Evolutionary conservation across 1,140 invertebrate genomes (phyloP), one percentile per base, ranked within the genome.

Genomic region (Hypothenemus hampei): DNA sequence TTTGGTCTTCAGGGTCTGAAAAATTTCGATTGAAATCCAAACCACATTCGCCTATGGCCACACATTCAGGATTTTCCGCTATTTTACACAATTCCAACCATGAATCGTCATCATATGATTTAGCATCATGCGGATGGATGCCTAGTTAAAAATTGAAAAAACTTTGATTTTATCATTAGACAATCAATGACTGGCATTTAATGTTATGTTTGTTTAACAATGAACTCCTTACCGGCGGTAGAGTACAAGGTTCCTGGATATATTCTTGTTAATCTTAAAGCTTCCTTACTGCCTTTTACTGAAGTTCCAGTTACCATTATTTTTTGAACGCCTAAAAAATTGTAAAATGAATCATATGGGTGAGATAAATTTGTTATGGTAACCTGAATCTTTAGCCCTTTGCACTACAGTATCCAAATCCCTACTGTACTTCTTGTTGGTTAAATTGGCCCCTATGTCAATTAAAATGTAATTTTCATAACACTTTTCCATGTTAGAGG

Each of bases 1-100:
- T 78, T 74, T 97, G 93, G 58, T 86, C 82, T 47, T 85, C 83
- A 6, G 87, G 89, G 59, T 93, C 87, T 6, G 91, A 94, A 72
- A 95, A 96, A 72, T 95, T 91, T 67, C 92, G 83, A 73, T 89
- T 93, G 70, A 93, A 97, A 75, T 97, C 93, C 49, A 97, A 78
- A 11, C 93, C 93, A 74, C 92, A 96, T 75, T 94, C 91, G 11
- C 93, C 93, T 18, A 97, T 81, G 1, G 93, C 93, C 24, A 97
- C 92, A 75, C 91, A 95, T 75, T 95, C 91, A 13, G 84, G 82
- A 69, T 90, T 89, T 37, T 75, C 73, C 3, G 87, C 84, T 50
- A 92, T 81, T 60, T 80, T 78, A 65, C 79, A 77, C 26, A 91
- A 72, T 64, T 90, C 86, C 49, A 79, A 72, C 75, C 84, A 79